phyloP scores from a whole-genome alignment of 53 echinoderm and acorn worm genomes.

The Antedon mediterranea region DNA sequence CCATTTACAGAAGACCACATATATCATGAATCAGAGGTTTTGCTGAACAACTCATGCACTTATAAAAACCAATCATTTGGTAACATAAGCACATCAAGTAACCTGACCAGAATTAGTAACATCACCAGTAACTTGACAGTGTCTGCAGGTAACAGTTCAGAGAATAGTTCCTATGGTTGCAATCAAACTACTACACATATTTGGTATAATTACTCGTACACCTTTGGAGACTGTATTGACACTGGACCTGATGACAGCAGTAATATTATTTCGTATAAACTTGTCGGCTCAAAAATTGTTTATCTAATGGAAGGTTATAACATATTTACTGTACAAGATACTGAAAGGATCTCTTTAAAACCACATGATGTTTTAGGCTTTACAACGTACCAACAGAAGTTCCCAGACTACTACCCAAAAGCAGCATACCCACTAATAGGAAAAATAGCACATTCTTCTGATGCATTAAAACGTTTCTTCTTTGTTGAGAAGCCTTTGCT shows the following conservation, averaged over 20 bases:
- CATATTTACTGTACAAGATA: conserved; percentile 20
- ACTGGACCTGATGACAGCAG: background rate
- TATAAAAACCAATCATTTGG: conserved; percentile 1
- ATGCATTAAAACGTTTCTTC: conserved; percentile 11
- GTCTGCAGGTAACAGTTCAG: background rate
- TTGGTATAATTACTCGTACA: conserved; percentile 10
- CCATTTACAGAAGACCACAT: conserved; percentile 30
- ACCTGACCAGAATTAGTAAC: background rate
- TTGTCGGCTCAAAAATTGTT: conserved; percentile 34
- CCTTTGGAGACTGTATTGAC: conserved; percentile 14
- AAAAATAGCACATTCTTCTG: conserved; percentile 30
- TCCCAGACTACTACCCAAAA: conserved; percentile 45
- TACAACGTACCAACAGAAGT: conserved; percentile 41
- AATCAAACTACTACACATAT: background rate
- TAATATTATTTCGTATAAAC: conserved; percentile 17
- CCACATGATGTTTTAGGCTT: conserved; percentile 48
- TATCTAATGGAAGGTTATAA: conserved; percentile 52
- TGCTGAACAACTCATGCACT: conserved; percentile 14
- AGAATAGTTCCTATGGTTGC: background rate
- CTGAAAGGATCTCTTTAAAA: conserved; percentile 27
- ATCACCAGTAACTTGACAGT: conserved; percentile 3
- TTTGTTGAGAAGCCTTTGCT: conserved; percentile 18
- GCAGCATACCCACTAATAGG: conserved; percentile 59
- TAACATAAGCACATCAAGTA: background rate
- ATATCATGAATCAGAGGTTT: conserved; percentile 14